These are phyloP conservation scores for Eidolon helvum DNA, from an alignment of 2,113 vertebrate genomes.

Conservation along the genomic window DNA sequence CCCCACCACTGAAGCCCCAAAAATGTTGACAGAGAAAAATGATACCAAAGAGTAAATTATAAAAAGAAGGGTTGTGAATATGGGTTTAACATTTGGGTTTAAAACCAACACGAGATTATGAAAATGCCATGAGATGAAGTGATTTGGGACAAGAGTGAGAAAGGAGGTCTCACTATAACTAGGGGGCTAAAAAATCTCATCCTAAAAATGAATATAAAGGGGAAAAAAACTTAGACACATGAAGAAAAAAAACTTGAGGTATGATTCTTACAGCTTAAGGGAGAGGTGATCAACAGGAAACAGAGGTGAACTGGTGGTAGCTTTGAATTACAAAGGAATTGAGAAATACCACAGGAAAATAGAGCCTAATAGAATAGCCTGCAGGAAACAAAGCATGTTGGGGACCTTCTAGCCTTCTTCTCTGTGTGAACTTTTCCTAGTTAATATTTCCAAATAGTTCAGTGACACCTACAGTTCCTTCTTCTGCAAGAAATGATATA, in stretches of 20 bases:
- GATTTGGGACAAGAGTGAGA: not conserved
- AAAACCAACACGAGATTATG: slow-evolving; percentile 63
- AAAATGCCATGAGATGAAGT: slow-evolving; percentile 60
- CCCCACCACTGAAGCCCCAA: slow-evolving; percentile 60
- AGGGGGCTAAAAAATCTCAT: slow-evolving; percentile 41
- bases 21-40: slow-evolving; percentile 75
- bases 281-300: not conserved
- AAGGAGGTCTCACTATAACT: not conserved
- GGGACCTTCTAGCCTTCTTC: not conserved
- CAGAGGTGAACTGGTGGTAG: not conserved
- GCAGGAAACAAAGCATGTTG: not conserved
- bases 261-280: not conserved
- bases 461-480: slow-evolving; percentile 90
- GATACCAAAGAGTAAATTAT: slow-evolving; percentile 62
- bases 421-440: not conserved
- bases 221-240: not conserved
- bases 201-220: not conserved
- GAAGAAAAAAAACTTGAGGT: not conserved
- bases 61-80: slow-evolving; percentile 58
- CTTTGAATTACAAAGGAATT: not conserved
- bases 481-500: slow-evolving; percentile 96
- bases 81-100: slow-evolving; percentile 61
- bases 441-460: not conserved
- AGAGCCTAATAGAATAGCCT: not conserved
- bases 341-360: not conserved